Evolutionary conservation across 2,888 invertebrate genomes (phyloP).

Genomic region (Cyrtodaria siliqua): DNA sequence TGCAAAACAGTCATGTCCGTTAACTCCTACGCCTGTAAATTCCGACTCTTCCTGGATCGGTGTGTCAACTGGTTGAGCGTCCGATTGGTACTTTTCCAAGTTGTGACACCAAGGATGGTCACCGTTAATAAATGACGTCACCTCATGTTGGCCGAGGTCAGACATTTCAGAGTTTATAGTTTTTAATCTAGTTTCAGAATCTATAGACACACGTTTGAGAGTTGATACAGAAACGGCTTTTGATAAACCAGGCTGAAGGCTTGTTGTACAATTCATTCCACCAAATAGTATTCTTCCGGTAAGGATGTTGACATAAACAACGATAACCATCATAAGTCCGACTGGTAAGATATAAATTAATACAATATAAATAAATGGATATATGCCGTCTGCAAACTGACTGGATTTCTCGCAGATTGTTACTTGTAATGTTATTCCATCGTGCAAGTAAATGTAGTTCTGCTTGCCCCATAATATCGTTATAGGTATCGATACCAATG

Average conservation of each 20-base stretch:
- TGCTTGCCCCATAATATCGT: constrained; percentile 53
- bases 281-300: neutral
- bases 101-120: too few species aligned
- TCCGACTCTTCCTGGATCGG: too few species aligned
- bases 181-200: too few species aligned
- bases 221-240: too few species aligned
- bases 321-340: neutral
- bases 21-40: too few species aligned
- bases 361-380: constrained; percentile 1
- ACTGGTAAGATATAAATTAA: neutral
- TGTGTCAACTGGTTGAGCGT: too few species aligned
- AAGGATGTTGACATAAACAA: neutral
- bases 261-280: neutral
- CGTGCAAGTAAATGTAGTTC: neutral
- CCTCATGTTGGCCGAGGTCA: too few species aligned
- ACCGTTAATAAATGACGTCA: too few species aligned
- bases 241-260: neutral
- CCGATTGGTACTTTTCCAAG: too few species aligned
- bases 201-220: too few species aligned
- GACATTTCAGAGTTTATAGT: too few species aligned
- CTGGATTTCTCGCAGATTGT: neutral
- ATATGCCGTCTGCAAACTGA: neutral
- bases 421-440: neutral
- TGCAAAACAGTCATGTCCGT: too few species aligned
- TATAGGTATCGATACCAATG: constrained; percentile 34